Evolutionary conservation across 2,888 invertebrate genomes (phyloP), one percentile per base, ranked within the genome.

Genomic region (Thysanoteuthis rhombus): DNA sequence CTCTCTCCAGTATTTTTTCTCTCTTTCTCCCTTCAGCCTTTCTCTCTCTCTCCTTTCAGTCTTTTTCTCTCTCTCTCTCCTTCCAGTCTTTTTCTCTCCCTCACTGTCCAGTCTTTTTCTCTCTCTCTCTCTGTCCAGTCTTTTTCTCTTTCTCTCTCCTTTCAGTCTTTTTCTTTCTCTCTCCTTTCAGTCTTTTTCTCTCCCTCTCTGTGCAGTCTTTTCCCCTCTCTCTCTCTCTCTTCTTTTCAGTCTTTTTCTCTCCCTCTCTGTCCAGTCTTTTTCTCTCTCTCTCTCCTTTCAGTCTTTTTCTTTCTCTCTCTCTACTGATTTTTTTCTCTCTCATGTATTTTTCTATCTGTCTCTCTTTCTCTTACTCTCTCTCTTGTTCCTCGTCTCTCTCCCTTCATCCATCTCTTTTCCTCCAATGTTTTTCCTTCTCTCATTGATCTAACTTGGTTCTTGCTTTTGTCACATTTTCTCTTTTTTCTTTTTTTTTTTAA

Each of bases 21-120:
- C 42, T 0, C 8, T 1, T 16, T 6, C 42, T 6, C 42, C 16
- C 42, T 4, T 16, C 16, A 0, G 42, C 16, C 42, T 6, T 16
- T 6, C 42, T 42, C 42, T 4, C 42, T 42, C 6, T 42, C 42
- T 42, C 6, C 42, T 0, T 16, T 16, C 16, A 8, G 8, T 42
- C 16, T 6, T 12, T 1, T 3, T 0, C 8, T 0, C 42, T 42
- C 42, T 6, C 42, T 42, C 42, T 42, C 42, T 42, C 6, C 10
- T 42, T 16, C 16, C 6, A 8, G 3, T 16, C 42, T 0, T 3
- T 42, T 1, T 6, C 0, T 42, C 8, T 0, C 8, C 10, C 42
- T 42, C 42, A 10, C 42, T 42, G 10, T 42, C 42, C 42, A 6
- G 0, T 0, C 42, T 42, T 12, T 42, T 12, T 42, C 3, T 42